Percentiles rank a stretch among this genome's conserved stretches.
These are phyloP conservation scores for Dicycla oo DNA, from an alignment of 2,888 invertebrate species.

Conservation along the genomic window DNA sequence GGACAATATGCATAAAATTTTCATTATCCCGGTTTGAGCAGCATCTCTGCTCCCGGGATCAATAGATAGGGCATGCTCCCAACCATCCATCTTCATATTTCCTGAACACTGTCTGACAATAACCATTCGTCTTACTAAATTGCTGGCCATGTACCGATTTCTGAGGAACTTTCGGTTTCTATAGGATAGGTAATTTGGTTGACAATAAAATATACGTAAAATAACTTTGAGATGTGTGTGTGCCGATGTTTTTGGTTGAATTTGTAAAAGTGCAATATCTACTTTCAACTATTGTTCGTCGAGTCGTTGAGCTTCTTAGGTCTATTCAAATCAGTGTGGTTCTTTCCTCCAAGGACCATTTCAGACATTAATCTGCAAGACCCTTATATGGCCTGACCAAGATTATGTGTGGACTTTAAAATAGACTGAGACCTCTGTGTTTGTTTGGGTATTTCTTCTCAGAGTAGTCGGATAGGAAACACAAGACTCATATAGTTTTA, in stretches of 20 bases:
- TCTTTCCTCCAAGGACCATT: not conserved
- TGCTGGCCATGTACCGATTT: constrained; percentile 77
- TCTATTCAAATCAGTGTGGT: not conserved
- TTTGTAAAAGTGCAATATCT: not conserved
- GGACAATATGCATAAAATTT: constrained; percentile 48
- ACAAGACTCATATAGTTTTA: not conserved
- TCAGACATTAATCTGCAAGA: not conserved
- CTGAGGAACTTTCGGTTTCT: constrained; percentile 48
- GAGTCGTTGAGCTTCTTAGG: not conserved
- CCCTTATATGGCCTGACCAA: not conserved
- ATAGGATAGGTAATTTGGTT: constrained; percentile 61
- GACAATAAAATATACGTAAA: constrained; percentile 50
- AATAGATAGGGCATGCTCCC: constrained; percentile 71
- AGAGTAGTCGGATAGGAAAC: not conserved
- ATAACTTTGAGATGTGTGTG: not conserved
- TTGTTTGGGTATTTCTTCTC: not conserved
- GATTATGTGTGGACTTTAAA: not conserved
- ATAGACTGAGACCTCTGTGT: not conserved
- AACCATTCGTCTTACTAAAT: constrained; percentile 83
- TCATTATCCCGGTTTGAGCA: constrained; percentile 49
- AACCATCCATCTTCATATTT: constrained; percentile 85
- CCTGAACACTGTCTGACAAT: constrained; percentile 79
- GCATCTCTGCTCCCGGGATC: constrained; percentile 58
- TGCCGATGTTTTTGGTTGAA: not conserved
- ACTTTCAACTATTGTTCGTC: not conserved